Percentiles rank a stretch among this genome's conserved stretches.
phyloP scores from a whole-genome alignment of 2,797 vertebrate species.

The Sebastes melanostomus region DNA sequence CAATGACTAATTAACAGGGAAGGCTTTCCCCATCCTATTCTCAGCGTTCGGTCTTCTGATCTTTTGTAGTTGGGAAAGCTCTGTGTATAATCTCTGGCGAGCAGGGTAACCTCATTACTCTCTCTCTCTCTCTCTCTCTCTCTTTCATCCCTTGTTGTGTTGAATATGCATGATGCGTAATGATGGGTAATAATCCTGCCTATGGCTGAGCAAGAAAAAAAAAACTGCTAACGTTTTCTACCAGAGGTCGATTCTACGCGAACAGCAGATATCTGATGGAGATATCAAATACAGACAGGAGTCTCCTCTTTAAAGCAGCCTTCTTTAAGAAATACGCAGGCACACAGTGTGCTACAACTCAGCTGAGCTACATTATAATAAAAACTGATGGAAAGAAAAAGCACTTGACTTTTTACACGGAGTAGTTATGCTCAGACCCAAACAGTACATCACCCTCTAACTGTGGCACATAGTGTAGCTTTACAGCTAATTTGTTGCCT shows the following conservation, averaged over 20 bases:
- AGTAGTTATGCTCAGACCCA: conserved; percentile 20
- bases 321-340: conserved; percentile 15
- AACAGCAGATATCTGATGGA: conserved; percentile 39
- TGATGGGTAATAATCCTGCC: conserved; percentile 66
- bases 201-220: conserved; percentile 36
- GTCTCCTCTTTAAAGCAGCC: conserved; percentile 20
- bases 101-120: conserved; percentile 71
- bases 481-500: conserved; percentile 34
- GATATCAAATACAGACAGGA: conserved; percentile 28
- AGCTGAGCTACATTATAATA: conserved; percentile 10
- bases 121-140: conserved; percentile 1
- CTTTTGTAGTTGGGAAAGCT: conserved; percentile 64
- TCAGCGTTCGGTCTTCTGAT: conserved; percentile 61
- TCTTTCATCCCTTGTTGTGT: conserved; percentile 47
- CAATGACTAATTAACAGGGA: conserved; percentile 63
- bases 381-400: conserved; percentile 19
- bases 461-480: conserved; percentile 1
- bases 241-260: conserved; percentile 11
- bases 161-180: conserved; percentile 73
- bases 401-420: conserved; percentile 20
- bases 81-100: conserved; percentile 60
- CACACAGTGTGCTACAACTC: not conserved
- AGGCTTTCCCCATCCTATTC: conserved; percentile 64
- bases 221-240: conserved; percentile 22
- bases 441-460: conserved; percentile 20